Conservation (phyloP, 2,888 invertebrate genomes). For the Parthenolecanium corni region DNA sequence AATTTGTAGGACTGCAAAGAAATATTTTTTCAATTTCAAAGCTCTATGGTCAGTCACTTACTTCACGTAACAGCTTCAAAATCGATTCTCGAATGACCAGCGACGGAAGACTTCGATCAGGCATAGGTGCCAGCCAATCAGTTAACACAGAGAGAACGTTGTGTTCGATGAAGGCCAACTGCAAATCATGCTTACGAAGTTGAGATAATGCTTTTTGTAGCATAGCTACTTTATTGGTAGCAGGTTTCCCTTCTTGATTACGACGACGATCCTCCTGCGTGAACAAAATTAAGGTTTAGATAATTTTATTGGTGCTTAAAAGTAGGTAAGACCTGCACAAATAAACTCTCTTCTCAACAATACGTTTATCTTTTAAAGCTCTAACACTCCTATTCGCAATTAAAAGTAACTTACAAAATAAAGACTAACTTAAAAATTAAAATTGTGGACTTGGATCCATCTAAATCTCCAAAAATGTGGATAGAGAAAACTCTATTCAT, state of each 20-base stretch:
- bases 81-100: slow-evolving; percentile 82
- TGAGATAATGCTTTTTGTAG: slow-evolving; percentile 79
- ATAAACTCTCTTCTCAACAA: not conserved
- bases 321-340: slow-evolving; percentile 32
- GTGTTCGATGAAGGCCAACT: slow-evolving; percentile 91
- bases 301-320: no score
- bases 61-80: slow-evolving; percentile 64
- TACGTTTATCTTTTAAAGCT: no score
- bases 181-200: slow-evolving; percentile 87
- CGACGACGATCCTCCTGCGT: slow-evolving; percentile 76
- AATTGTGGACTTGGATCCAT: no score
- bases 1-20: no score
- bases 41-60: slow-evolving; percentile 42
- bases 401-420: not conserved
- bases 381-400: no score
- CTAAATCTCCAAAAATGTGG: no score
- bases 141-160: slow-evolving; percentile 81
- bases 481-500: no score
- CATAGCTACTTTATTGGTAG: slow-evolving; percentile 85
- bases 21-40: no score
- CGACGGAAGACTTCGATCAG: slow-evolving; percentile 91
- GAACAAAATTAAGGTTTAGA: no score
- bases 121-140: slow-evolving; percentile 97
- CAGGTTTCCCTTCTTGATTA: slow-evolving; percentile 72
- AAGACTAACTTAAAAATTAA: no score